These are phyloP conservation scores for Stenopsyche tienmushanensis DNA, from an alignment of 1,140 invertebrate species.

Conservation along the genomic window DNA sequence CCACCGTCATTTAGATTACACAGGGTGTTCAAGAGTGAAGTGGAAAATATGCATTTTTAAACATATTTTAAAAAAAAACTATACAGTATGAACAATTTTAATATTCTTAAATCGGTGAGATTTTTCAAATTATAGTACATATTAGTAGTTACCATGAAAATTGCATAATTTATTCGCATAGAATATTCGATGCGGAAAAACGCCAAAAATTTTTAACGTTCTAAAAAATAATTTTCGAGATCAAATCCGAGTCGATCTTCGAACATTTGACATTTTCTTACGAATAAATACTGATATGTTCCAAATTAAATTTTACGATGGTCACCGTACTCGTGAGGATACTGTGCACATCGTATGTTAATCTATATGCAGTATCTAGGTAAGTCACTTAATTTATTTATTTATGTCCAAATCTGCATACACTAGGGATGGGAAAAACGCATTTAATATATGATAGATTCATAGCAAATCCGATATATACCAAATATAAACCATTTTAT, in stretches of 20 bases:
- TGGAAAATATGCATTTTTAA: too few species aligned
- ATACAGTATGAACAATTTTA: too few species aligned
- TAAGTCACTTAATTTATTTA: constrained; percentile 32
- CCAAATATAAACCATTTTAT: too few species aligned
- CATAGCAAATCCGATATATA: too few species aligned
- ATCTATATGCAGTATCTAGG: constrained; percentile 22
- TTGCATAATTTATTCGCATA: too few species aligned
- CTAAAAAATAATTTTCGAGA: neutral
- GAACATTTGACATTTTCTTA: neutral
- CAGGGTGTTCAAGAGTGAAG: constrained; percentile 10
- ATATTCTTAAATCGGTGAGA: too few species aligned
- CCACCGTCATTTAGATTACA: constrained; percentile 21
- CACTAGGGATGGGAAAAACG: constrained; percentile 9
- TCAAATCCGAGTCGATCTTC: neutral
- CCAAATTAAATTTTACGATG: neutral
- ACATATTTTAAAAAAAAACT: too few species aligned
- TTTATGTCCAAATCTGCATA: constrained; percentile 30
- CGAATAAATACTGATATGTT: neutral
- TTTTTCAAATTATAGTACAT: too few species aligned
- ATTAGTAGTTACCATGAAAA: too few species aligned
- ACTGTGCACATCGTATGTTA: constrained; percentile 11
- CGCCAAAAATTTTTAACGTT: too few species aligned
- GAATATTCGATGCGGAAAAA: neutral
- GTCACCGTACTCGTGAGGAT: constrained; percentile 6
- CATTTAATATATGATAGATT: too few species aligned